Evolutionary conservation across 2,888 invertebrate species (phyloP).

Genomic region (Lycia hirtaria): DNA sequence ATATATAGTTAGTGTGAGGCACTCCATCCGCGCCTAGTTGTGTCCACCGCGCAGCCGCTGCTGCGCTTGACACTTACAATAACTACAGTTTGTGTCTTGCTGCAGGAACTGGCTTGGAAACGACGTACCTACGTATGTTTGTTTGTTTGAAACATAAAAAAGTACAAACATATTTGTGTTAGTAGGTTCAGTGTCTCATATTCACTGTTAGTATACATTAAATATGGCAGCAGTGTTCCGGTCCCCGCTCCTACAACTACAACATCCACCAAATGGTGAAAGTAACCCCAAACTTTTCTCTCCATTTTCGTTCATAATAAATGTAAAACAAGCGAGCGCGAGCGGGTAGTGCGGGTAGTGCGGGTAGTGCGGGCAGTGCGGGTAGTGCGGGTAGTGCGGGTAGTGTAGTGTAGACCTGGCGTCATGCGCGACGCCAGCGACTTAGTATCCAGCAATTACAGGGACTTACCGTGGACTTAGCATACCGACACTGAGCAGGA

Average conservation of each 20-base stretch:
- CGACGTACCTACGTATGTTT: too few relatives aligned
- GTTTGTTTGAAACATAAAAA: too few relatives aligned
- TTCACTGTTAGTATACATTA: too few relatives aligned
- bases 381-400: too few relatives aligned
- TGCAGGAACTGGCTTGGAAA: too few relatives aligned
- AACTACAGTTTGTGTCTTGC: not conserved
- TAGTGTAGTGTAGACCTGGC: too few relatives aligned
- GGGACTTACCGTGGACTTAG: conserved; percentile 30
- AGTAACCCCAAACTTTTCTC: not conserved
- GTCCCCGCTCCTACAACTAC: not conserved
- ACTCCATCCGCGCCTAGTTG: too few relatives aligned
- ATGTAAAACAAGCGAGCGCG: conserved; percentile 1
- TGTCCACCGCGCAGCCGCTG: conserved; percentile 6
- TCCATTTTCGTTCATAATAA: not conserved
- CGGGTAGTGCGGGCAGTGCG: too few relatives aligned
- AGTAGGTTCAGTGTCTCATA: too few relatives aligned
- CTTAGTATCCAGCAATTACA: conserved; percentile 5
- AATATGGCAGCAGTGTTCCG: not conserved
- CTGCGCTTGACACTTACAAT: conserved; percentile 16
- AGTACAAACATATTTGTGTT: too few relatives aligned
- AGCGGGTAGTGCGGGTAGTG: too few relatives aligned
- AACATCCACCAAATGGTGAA: not conserved
- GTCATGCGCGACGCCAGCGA: not conserved
- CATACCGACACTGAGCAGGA: conserved; percentile 9
- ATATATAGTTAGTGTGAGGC: too few relatives aligned